phyloP scores from a whole-genome alignment of 2,888 invertebrate species.

The Nephrotoma guestfalica region DNA sequence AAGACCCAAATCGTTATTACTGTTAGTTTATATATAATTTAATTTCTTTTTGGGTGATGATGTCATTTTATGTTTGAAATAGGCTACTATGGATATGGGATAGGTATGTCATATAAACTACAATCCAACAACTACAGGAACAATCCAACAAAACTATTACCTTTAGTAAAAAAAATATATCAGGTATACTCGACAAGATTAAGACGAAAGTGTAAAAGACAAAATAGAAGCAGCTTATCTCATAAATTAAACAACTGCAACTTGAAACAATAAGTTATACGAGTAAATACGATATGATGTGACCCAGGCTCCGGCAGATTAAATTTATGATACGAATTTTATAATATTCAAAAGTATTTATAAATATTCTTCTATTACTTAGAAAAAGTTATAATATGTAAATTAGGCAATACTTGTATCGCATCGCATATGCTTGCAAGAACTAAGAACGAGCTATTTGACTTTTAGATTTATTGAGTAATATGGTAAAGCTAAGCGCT shows the following conservation, averaged over 20 bases:
- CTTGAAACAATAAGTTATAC: too few relatives aligned
- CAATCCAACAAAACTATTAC: too few relatives aligned
- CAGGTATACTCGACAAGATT: too few relatives aligned
- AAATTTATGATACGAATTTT: background rate
- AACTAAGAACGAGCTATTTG: background rate
- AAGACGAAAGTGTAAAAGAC: too few relatives aligned
- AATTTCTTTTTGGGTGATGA: background rate
- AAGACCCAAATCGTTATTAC: background rate
- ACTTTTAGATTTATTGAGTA: background rate
- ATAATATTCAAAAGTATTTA: background rate
- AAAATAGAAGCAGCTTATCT: too few relatives aligned
- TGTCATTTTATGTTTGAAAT: background rate
- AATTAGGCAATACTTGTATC: too few relatives aligned
- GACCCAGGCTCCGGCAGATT: background rate
- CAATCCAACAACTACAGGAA: too few relatives aligned
- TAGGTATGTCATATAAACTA: background rate
- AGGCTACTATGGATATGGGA: background rate
- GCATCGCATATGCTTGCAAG: too few relatives aligned
- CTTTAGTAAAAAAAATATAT: too few relatives aligned
- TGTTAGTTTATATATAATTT: background rate
- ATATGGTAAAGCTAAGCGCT: background rate
- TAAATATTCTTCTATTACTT: background rate
- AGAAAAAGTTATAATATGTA: too few relatives aligned
- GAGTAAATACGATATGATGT: background rate
- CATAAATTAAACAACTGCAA: too few relatives aligned